Percentiles rank a stretch among this genome's conserved stretches.
Conservation (phyloP, 92 coral and sea anemone species). For the Phenganax subtilis region DNA sequence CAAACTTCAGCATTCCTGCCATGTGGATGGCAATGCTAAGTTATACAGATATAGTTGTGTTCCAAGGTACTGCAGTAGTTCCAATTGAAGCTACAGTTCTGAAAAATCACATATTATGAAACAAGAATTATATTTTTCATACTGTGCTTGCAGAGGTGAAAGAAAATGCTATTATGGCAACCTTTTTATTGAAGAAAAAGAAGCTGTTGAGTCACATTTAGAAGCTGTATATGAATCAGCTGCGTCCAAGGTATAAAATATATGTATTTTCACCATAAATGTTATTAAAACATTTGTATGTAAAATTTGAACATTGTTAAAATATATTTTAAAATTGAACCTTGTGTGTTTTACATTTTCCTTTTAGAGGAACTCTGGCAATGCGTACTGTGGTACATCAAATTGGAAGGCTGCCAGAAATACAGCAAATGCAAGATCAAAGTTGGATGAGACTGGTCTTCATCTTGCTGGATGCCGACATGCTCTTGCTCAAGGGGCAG, state of each 20-base stretch:
- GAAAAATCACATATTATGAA: neutral
- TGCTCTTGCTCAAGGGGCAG: slow-evolving; percentile 18
- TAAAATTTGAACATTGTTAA: neutral
- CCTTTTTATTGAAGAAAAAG: slow-evolving; percentile 22
- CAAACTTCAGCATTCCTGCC: slow-evolving; percentile 14
- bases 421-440: slow-evolving; percentile 13
- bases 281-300: neutral
- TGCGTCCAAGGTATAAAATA: neutral
- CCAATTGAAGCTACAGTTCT: neutral
- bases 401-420: slow-evolving; percentile 29
- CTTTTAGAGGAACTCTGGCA: slow-evolving; percentile 1
- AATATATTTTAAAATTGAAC: neutral
- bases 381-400: slow-evolving; percentile 24
- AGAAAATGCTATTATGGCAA: slow-evolving; percentile 26
- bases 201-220: slow-evolving; percentile 17
- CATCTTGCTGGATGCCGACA: slow-evolving; percentile 23
- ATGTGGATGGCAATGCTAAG: slow-evolving; percentile 30
- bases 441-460: slow-evolving; percentile 23
- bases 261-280: neutral
- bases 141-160: slow-evolving; percentile 25
- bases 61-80: neutral
- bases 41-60: slow-evolving; percentile 33
- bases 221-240: slow-evolving; percentile 4
- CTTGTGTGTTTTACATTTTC: slow-evolving; percentile 18
- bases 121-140: neutral